Evolutionary conservation across 2,888 invertebrate genomes (phyloP).

Genomic region (Orthosia incerta): DNA sequence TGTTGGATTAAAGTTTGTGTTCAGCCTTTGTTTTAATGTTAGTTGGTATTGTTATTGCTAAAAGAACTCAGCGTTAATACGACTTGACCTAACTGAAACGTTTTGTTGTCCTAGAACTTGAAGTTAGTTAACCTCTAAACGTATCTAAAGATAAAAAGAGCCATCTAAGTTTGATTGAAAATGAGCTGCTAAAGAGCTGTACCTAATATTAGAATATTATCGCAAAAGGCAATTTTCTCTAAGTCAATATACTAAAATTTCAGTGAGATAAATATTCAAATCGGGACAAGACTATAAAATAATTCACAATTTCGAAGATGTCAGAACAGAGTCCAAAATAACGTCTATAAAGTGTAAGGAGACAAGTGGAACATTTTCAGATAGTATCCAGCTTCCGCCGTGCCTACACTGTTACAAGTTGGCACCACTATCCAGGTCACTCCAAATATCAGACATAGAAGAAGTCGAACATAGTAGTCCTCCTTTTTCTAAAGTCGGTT

Average conservation of each 20-base stretch:
- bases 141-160: background rate
- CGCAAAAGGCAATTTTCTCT: background rate
- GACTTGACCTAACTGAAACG: background rate
- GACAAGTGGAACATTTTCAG: slow-evolving; percentile 33
- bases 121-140: background rate
- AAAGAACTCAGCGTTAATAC: background rate
- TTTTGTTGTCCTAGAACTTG: background rate
- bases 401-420: slow-evolving; percentile 35
- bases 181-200: no score
- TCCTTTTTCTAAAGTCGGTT: no score
- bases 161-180: no score
- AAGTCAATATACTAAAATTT: background rate
- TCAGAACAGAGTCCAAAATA: slow-evolving; percentile 6
- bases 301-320: slow-evolving; percentile 17
- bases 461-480: no score
- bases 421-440: slow-evolving; percentile 52
- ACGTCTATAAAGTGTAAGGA: slow-evolving; percentile 14
- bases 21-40: slow-evolving; percentile 27
- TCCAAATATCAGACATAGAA: slow-evolving; percentile 36
- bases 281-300: background rate
- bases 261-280: background rate
- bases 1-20: slow-evolving; percentile 40
- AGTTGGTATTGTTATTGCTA: slow-evolving; percentile 18
- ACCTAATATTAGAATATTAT: background rate
- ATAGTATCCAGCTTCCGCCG: slow-evolving; percentile 21